Evolutionary conservation across 2,888 invertebrate genomes (phyloP).

Genomic region (Laothoe populi): DNA sequence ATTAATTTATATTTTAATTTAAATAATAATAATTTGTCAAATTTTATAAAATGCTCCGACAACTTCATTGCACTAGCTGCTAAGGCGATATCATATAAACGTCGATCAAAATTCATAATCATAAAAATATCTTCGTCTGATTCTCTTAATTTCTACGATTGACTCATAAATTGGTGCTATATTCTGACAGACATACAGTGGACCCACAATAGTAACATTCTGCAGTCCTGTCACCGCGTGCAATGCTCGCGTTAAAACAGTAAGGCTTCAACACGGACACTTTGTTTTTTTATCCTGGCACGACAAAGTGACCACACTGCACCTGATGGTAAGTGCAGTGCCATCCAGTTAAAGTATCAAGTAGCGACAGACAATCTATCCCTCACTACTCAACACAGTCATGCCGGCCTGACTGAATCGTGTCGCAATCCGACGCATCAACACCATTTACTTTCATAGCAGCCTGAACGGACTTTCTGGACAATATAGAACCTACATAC

Average conservation of each 20-base stretch:
- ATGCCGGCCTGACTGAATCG: no score
- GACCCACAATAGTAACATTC: background rate
- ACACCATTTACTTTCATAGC: no score
- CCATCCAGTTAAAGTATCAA: no score
- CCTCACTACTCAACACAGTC: no score
- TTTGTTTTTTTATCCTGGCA: no score
- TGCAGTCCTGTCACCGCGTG: background rate
- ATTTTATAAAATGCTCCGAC: conserved; percentile 34
- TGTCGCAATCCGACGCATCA: no score
- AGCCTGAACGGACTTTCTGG: background rate
- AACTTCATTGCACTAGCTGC: conserved; percentile 75
- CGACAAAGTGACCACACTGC: no score
- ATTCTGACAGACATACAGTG: conserved; percentile 40
- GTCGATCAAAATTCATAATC: conserved; percentile 59
- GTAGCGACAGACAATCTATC: no score
- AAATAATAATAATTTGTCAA: conserved; percentile 24
- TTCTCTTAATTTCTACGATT: conserved; percentile 61
- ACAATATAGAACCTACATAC: conserved; percentile 33
- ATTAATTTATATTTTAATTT: conserved; percentile 24
- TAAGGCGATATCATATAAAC: conserved; percentile 70
- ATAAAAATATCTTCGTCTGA: conserved; percentile 65
- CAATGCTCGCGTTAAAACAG: background rate
- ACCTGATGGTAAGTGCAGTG: no score
- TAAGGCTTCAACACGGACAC: background rate
- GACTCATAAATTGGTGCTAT: conserved; percentile 65